These are phyloP conservation scores for Catharus bicknelli DNA, from an alignment of 2,113 vertebrate genomes.

Conservation along the genomic window DNA sequence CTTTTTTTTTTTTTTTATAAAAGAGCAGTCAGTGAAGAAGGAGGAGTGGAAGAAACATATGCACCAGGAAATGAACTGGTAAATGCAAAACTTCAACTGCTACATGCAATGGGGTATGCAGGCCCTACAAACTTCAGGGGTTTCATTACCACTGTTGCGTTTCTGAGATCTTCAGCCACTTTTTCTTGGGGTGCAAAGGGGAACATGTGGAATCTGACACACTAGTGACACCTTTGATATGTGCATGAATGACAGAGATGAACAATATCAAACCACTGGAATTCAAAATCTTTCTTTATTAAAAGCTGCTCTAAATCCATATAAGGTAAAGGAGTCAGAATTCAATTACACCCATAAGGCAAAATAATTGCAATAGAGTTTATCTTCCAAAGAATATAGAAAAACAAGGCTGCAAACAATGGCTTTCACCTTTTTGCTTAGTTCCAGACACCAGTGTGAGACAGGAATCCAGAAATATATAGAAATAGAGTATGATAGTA, in stretches of 20 bases:
- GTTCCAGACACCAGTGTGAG: background rate
- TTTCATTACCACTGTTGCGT: background rate
- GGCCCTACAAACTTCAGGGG: rapidly evolving
- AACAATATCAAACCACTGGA: background rate
- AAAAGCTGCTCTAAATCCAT: background rate
- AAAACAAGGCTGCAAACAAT: background rate
- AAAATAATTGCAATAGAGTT: background rate
- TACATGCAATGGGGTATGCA: background rate
- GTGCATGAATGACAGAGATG: background rate
- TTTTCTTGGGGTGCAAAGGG: background rate
- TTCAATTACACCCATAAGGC: background rate
- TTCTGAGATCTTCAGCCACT: background rate
- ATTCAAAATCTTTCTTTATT: background rate
- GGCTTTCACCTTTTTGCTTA: background rate
- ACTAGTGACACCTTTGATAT: background rate
- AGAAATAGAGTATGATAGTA: background rate
- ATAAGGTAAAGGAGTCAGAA: background rate
- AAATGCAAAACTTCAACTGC: background rate
- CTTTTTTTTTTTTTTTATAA: background rate
- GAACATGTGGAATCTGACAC: background rate
- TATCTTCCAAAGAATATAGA: background rate
- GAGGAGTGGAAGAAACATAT: background rate
- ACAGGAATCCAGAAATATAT: background rate
- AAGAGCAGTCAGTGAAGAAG: background rate
- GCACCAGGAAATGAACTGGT: background rate